phyloP scores from a whole-genome alignment of 2,797 vertebrate genomes.

The Pitangus sulphuratus region DNA sequence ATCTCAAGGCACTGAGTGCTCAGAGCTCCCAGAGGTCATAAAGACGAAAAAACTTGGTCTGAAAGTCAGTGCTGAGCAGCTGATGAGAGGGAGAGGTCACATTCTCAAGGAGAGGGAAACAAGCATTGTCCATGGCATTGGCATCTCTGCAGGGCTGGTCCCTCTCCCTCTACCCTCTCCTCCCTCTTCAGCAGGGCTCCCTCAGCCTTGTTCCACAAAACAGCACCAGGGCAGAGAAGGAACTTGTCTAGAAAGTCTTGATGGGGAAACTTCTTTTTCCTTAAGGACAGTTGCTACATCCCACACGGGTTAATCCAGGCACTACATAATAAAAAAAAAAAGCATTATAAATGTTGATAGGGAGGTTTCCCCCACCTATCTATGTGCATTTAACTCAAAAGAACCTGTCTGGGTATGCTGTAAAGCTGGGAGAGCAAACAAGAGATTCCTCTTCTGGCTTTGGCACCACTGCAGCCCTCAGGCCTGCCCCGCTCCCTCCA shows the following conservation, averaged over 20 bases:
- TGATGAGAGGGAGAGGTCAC: background rate
- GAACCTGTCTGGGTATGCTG: background rate
- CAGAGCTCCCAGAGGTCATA: background rate
- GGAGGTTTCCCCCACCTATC: background rate
- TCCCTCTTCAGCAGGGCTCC: background rate
- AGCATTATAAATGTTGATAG: rapidly evolving
- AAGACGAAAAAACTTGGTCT: background rate
- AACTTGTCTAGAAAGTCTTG: background rate
- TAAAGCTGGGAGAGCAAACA: background rate
- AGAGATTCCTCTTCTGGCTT: background rate
- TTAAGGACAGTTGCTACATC: background rate
- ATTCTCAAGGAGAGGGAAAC: background rate
- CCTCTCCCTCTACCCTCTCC: background rate
- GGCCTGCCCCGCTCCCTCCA: background rate
- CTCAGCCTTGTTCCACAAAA: background rate
- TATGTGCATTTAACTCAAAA: background rate
- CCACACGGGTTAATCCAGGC: background rate
- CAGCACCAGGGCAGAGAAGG: background rate
- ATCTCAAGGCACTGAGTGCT: background rate
- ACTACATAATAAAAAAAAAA: background rate
- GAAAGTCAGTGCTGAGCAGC: background rate
- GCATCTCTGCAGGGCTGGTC: background rate
- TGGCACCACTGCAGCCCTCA: background rate
- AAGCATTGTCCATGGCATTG: rapidly evolving
- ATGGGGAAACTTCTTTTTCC: background rate